Evolutionary conservation across 1,140 invertebrate genomes (phyloP), one percentile per base, ranked within the genome.

Genomic region (Ostrea denselamellosa): DNA sequence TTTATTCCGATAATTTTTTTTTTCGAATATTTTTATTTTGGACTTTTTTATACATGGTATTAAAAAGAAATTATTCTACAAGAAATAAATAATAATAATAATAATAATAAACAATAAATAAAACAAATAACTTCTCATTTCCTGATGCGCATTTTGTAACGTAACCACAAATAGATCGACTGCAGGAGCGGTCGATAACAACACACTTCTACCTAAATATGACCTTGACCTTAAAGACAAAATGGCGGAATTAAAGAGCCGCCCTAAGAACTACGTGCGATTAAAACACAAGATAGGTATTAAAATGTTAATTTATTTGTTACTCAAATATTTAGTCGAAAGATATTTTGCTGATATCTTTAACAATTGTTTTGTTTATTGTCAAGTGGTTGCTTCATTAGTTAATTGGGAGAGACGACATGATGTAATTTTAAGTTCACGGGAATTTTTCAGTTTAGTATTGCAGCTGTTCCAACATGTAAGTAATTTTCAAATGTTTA

Each of bases 221-320:
- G 2, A 34, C 68, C 68, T 77, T 77, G 25, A 77, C 22, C 25
- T 44, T 77, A 4, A 34, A 34, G 10, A 77, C 68, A 77, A 77
- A 77, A 77, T 77, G 68, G 68, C 68, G 25, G 68, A 77, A 25
- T 77, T 77, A 77, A 77, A 77, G 68, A 77, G 68, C 25, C 68
- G 68, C 0, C 9, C 56, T 7, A 8, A 25, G 68, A 77, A 28
- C 25, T 17, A 62, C 56, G 25, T 10, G 2, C 12, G 68, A 25
- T 77, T 34, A 9, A 2, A 77, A 77, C 22, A 77, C 22, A 77
- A 77, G 68, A 77, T 28, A 77, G 25, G 22, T 28, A 44, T 28
- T 77, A 77, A 62, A 77, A 28, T 77, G 25, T 77, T 77, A 22
- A 28, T 77, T 77, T 77, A 25, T 28, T 77, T 77, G 28, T 25